Evolutionary conservation across 2,888 invertebrate species (phyloP), one percentile per base, ranked within the genome.

Genomic region (Erannis defoliaria): DNA sequence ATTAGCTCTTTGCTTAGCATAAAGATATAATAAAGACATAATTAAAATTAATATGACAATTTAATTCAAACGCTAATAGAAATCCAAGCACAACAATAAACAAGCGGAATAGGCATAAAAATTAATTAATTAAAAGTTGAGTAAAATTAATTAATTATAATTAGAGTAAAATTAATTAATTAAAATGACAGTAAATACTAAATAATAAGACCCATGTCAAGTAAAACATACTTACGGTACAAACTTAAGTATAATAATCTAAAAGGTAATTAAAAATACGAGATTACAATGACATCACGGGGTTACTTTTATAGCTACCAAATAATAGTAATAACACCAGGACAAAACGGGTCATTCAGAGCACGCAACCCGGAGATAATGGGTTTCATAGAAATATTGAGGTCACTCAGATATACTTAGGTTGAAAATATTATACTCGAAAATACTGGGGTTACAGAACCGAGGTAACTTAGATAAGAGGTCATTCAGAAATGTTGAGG

Each of bases 161-260:
- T n/a, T n/a, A n/a, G n/a, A n/a, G n/a, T 60, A 70, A 66, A 66
- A 57, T 29, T 45, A 65, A 66, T 43, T 23, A 43, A 61, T 67
- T 64, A 29, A n/a, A n/a, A n/a, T n/a, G n/a, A 72, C 54, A 68
- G 60, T 60, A 70, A 62, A 63, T 51, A 64, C 66, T 62, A 62
- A 64, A 69, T 16, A 66, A 56, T 57, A 57, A 62, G 42, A 40
- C 35, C 18, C 33, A 42, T 42, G 5, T 29, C 33, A 54, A 43
- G 29, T 40, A 56, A 75, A 77, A 75, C 82, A 79, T 79, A 84
- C 79, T 77, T 81, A 84, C 75, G 76, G 71, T 76, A 85, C 82
- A 77, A 84, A 82, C 76, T 79, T 77, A 78, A 81, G 85, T 86
- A 86, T 80, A 82, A 59, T 23, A 50, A 55, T 67, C 70, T 71